Conservation (phyloP, 2,113 vertebrate genomes). For the Lasiurus borealis region DNA sequence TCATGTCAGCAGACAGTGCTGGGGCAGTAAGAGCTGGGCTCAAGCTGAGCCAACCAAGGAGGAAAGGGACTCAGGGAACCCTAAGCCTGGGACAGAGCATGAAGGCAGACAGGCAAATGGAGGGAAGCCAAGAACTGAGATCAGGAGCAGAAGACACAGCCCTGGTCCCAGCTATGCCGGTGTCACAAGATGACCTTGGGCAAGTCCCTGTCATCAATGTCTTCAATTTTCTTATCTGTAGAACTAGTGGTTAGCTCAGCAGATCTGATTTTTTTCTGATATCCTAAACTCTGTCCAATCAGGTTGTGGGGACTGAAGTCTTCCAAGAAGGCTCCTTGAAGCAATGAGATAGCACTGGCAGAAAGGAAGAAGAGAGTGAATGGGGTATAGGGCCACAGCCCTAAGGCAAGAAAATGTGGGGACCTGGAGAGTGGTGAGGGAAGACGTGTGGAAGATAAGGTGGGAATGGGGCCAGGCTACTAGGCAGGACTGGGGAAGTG, state of each 20-base stretch:
- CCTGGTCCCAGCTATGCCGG: neutral
- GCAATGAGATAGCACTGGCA: constrained; percentile 25
- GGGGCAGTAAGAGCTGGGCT: neutral
- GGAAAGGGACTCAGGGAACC: neutral
- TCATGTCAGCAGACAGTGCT: neutral
- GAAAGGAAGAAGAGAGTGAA: neutral
- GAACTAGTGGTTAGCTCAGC: neutral
- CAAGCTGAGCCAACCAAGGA: neutral
- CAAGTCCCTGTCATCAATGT: neutral
- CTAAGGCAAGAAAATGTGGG: neutral
- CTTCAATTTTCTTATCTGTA: constrained; percentile 24
- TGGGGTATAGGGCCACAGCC: neutral
- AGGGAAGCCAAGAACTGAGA: neutral
- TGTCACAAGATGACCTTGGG: neutral
- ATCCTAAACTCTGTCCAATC: neutral
- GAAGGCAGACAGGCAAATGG: neutral
- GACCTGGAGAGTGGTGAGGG: neutral
- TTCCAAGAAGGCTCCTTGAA: constrained; percentile 8
- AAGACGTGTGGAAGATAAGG: neutral
- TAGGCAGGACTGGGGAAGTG: neutral
- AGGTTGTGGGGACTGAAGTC: neutral
- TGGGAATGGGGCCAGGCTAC: too few relatives aligned
- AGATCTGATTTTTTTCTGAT: constrained; percentile 44
- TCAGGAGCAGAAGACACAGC: neutral
- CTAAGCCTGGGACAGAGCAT: neutral